Evolutionary conservation across 2,888 invertebrate genomes (phyloP), one percentile per base, ranked within the genome.

Genomic region (Rugalucina vietnamica): DNA sequence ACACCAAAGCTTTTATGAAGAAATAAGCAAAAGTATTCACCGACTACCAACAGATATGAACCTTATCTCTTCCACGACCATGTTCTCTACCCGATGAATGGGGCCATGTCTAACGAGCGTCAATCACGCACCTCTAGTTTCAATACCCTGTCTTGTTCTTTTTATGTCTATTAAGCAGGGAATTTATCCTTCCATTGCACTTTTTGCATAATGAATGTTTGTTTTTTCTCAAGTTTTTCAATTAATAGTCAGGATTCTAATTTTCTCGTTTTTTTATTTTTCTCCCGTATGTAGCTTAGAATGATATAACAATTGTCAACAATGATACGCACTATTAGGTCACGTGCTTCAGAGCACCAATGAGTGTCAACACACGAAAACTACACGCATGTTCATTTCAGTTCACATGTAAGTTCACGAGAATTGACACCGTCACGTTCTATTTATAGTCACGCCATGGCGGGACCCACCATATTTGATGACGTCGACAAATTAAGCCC

Each of bases 381-480:
- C 10, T 43, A 43, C 18, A 65, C 34, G 18, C 21, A 65, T 65
- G 65, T 32, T 65, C 24, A 12, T 29, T n/a, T n/a, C 34, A 65
- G 1, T 1, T 72, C 21, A 29, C 43, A 34, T 72, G 72, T 72
- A 72, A 72, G 72, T 72, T 39, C 4, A 24, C 72, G 72, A 37
- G 65, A 82, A n/a, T n/a, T n/a, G n/a, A n/a, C n/a, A n/a, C n/a
- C n/a, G 75, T 83, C 24, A 49, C 34, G 57, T 79, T 76, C 72
- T 79, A 39, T 84, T 60, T 14, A 69, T n/a, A 8, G 77, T 86
- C 88, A 94, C 73, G 94, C 94, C 94, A 95, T 94, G 43, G 91
- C 95, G 21, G 91, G 95, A 12, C 95, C 95, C 39, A 95, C 95
- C 95, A 95, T 95, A 91, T 93, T 95, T 91, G 94, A 92, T 82